Conservation (phyloP, 2,888 invertebrate genomes). For the Eurytoma californica region DNA sequence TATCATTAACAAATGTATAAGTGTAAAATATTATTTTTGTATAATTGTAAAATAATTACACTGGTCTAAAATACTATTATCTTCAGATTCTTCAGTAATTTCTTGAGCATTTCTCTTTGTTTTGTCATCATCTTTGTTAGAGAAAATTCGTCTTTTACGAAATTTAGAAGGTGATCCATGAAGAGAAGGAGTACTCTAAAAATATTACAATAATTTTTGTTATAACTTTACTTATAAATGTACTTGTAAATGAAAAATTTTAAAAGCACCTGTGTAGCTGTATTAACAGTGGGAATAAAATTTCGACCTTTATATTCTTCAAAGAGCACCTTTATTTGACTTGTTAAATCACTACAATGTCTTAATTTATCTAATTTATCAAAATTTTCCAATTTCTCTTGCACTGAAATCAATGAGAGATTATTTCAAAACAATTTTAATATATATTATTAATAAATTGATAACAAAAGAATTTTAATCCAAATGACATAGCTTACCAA, state of each 20-base stretch:
- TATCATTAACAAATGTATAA: not conserved
- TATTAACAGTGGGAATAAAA: not conserved
- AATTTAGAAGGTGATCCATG: conserved; percentile 16
- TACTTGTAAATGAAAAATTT: not conserved
- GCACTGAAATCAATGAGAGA: conserved; percentile 28
- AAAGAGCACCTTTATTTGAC: conserved; percentile 38
- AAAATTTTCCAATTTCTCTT: conserved; percentile 34
- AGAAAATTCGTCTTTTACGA: not conserved
- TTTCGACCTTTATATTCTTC: conserved; percentile 32
- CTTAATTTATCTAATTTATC: conserved; percentile 36
- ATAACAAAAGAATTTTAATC: conserved; percentile 6
- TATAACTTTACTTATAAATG: not conserved
- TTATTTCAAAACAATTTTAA: not conserved
- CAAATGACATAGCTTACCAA: conserved; percentile 39
- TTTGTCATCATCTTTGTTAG: conserved; percentile 18
- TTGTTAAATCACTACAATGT: conserved; percentile 33
- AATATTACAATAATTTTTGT: not conserved
- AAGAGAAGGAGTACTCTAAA: conserved; percentile 6
- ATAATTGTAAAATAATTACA: not conserved
- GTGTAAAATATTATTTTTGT: not conserved
- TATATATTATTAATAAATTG: not conserved
- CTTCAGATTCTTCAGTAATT: conserved; percentile 23
- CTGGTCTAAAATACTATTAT: not conserved
- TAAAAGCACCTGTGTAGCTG: conserved; percentile 17
- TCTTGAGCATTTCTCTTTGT: conserved; percentile 1